These are phyloP conservation scores for Peribatodes rhomboidaria DNA, from an alignment of 2,888 invertebrate species.

Conservation along the genomic window DNA sequence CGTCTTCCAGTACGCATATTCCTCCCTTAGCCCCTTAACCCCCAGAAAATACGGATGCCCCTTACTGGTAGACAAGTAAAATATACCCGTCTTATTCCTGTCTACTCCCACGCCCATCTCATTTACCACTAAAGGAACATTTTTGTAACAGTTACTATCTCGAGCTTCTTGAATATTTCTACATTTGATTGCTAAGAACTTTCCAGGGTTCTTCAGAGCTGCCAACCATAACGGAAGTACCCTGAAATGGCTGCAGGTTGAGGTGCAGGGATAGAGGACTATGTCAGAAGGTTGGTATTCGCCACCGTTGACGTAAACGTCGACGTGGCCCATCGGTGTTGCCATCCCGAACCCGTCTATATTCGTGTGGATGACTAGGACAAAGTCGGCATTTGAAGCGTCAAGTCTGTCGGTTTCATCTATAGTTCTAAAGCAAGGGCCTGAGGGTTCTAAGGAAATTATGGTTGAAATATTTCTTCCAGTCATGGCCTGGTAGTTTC, in stretches of 20 bases:
- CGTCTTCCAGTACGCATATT: slow-evolving; percentile 69
- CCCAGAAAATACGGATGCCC: slow-evolving; percentile 75
- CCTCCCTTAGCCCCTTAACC: slow-evolving; percentile 66
- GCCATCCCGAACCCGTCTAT: slow-evolving; percentile 83
- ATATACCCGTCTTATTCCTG: slow-evolving; percentile 67
- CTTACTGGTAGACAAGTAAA: slow-evolving; percentile 71
- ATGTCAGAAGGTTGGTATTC: slow-evolving; percentile 79
- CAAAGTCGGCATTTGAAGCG: slow-evolving; percentile 74
- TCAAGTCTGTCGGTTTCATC: slow-evolving; percentile 65
- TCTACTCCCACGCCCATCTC: slow-evolving; percentile 67
- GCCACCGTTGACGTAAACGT: slow-evolving; percentile 79
- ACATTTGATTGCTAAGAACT: slow-evolving; percentile 74
- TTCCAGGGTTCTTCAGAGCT: slow-evolving; percentile 67
- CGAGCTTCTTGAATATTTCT: slow-evolving; percentile 73
- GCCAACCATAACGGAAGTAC: slow-evolving; percentile 71
- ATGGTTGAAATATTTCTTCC: slow-evolving; percentile 75
- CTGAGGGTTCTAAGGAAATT: slow-evolving; percentile 75
- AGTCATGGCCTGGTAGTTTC: slow-evolving; percentile 70
- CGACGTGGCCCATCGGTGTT: slow-evolving; percentile 75
- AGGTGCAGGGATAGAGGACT: slow-evolving; percentile 68
- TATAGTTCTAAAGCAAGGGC: slow-evolving; percentile 75
- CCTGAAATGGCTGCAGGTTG: slow-evolving; percentile 78
- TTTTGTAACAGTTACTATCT: slow-evolving; percentile 67
- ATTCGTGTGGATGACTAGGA: slow-evolving; percentile 78
- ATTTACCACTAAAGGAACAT: slow-evolving; percentile 64